Evolutionary conservation across 2,113 vertebrate species (phyloP).

Genomic region (Eulacestoma nigropectus): DNA sequence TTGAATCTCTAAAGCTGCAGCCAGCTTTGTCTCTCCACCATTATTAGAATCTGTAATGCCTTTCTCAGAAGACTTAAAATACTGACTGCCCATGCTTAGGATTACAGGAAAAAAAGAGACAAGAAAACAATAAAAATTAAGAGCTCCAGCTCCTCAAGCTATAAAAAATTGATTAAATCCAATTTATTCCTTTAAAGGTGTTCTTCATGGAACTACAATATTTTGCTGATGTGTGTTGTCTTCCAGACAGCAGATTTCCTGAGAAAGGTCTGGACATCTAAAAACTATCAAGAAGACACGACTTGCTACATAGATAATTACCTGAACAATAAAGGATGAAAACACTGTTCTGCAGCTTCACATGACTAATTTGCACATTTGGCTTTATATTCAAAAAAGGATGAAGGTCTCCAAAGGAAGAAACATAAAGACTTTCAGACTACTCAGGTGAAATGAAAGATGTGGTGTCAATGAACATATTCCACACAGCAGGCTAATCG

Average conservation of each 20-base stretch:
- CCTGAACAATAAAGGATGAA: neutral
- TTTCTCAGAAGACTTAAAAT: neutral
- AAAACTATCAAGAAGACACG: neutral
- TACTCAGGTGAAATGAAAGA: neutral
- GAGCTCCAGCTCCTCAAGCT: neutral
- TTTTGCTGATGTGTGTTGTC: neutral
- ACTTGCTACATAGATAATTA: neutral
- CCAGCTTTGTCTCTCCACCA: neutral
- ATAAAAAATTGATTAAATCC: neutral
- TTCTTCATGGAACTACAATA: neutral
- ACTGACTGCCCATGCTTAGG: neutral
- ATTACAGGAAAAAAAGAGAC: neutral
- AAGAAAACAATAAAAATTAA: neutral
- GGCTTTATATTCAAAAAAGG: neutral
- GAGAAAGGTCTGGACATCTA: neutral
- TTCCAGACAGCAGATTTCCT: neutral
- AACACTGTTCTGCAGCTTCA: neutral
- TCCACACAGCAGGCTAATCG: neutral
- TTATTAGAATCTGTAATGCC: neutral
- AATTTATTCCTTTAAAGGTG: neutral
- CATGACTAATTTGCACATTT: neutral
- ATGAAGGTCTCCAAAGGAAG: neutral
- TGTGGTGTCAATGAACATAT: accelerated
- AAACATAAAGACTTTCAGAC: neutral
- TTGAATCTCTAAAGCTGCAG: neutral